Conservation (phyloP, 2,113 vertebrate species). For the Myotis davidii region DNA sequence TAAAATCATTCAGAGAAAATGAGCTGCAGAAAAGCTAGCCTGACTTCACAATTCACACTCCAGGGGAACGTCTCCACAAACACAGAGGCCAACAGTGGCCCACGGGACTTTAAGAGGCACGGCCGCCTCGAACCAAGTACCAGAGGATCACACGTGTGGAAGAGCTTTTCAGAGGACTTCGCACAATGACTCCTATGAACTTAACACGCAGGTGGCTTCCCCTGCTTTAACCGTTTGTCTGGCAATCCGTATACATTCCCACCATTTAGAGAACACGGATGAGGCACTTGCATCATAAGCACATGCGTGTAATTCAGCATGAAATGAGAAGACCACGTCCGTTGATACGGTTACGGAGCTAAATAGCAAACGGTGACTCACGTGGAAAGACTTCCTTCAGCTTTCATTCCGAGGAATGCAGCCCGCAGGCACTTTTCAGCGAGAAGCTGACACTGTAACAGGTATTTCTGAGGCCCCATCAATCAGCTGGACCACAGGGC, state of each 20-base stretch:
- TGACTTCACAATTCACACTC: not conserved
- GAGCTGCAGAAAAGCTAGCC: not conserved
- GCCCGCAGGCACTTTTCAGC: not conserved
- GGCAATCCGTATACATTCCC: not conserved
- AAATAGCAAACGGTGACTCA: constrained; percentile 31
- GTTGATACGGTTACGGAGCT: not conserved
- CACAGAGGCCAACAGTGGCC: not conserved
- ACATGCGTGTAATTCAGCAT: not conserved
- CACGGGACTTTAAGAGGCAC: not conserved
- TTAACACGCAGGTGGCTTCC: not conserved
- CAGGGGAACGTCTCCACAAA: not conserved
- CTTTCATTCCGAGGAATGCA: not conserved
- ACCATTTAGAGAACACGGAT: constrained; percentile 39
- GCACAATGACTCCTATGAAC: not conserved
- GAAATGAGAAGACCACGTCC: not conserved
- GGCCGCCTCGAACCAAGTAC: not conserved
- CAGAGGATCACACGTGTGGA: not conserved
- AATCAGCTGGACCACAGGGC: not conserved
- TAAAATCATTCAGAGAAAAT: not conserved
- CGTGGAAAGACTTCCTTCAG: not conserved
- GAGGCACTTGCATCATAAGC: not conserved
- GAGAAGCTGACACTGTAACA: not conserved
- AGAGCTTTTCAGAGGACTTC: not conserved
- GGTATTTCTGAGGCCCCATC: not conserved
- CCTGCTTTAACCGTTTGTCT: not conserved